phyloP scores from a whole-genome alignment of 2,888 invertebrate species.

The Pristionchus exspectatus region DNA sequence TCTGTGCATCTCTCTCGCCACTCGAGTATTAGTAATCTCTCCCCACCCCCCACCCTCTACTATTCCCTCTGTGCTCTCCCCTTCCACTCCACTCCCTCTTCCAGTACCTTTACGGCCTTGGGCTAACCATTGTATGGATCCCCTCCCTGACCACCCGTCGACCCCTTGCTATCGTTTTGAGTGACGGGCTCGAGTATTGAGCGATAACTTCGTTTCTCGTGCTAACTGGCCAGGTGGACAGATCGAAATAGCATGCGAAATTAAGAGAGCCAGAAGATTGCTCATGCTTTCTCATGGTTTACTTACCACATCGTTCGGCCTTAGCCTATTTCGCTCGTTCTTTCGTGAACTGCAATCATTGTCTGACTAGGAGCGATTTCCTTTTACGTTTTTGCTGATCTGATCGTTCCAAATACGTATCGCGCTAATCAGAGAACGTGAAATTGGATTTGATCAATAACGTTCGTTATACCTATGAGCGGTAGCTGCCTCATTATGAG shows the following conservation, averaged over 20 bases:
- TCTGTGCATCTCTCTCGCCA: not conserved
- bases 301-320: not conserved
- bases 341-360: not conserved
- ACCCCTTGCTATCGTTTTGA: not conserved
- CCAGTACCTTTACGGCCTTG: slow-evolving; percentile 27
- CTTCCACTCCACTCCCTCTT: not conserved
- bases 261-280: not conserved
- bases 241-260: not conserved
- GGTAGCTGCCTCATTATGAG: too few species aligned
- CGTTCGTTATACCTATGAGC: too few species aligned
- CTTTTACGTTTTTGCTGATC: not conserved
- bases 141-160: not conserved
- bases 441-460: too few species aligned
- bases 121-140: slow-evolving; percentile 34
- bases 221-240: not conserved
- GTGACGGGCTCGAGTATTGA: not conserved
- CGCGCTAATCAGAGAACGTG: too few species aligned
- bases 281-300: not conserved
- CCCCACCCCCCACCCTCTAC: not conserved
- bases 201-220: not conserved
- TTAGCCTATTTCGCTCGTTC: not conserved
- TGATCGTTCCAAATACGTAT: not conserved
- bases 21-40: not conserved
- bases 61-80: not conserved
- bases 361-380: not conserved